Conservation (phyloP, 2,113 vertebrate genomes). For the Scomber colias region DNA sequence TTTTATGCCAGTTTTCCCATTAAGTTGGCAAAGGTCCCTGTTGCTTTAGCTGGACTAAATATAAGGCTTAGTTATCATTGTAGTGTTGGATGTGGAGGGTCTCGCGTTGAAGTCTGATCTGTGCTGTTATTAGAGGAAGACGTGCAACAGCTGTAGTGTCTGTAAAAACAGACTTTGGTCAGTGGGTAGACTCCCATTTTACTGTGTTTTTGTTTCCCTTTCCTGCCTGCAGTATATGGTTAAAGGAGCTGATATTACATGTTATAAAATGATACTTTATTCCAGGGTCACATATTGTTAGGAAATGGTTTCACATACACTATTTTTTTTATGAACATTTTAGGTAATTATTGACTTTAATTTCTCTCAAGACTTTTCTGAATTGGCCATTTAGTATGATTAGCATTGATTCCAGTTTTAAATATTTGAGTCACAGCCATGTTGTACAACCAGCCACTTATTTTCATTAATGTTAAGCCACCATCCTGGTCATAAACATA, state of each 20-base stretch:
- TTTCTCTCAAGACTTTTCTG: not conserved
- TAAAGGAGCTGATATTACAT: slow-evolving; percentile 1
- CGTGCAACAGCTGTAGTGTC: not conserved
- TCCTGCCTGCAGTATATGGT: not conserved
- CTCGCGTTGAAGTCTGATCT: slow-evolving; percentile 12
- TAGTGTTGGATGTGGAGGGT: not conserved
- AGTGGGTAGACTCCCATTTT: slow-evolving; percentile 16
- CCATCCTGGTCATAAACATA: not conserved
- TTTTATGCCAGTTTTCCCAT: not conserved
- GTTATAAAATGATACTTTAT: not conserved
- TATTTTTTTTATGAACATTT: not conserved
- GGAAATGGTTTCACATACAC: not conserved
- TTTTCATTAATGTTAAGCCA: too few relatives aligned
- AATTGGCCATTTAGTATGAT: not conserved
- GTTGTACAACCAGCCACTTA: too few relatives aligned
- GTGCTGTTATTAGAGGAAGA: not conserved
- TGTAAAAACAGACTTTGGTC: not conserved
- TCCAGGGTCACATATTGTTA: not conserved
- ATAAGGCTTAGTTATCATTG: not conserved
- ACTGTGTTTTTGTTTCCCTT: slow-evolving; percentile 27
- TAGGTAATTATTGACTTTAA: not conserved
- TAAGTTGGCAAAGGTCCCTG: not conserved
- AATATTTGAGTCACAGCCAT: not conserved
- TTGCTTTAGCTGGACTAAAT: not conserved
- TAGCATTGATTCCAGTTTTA: slow-evolving; percentile 3